Conservation (phyloP, 2,888 invertebrate species). For the Drosophila antonietae region DNA sequence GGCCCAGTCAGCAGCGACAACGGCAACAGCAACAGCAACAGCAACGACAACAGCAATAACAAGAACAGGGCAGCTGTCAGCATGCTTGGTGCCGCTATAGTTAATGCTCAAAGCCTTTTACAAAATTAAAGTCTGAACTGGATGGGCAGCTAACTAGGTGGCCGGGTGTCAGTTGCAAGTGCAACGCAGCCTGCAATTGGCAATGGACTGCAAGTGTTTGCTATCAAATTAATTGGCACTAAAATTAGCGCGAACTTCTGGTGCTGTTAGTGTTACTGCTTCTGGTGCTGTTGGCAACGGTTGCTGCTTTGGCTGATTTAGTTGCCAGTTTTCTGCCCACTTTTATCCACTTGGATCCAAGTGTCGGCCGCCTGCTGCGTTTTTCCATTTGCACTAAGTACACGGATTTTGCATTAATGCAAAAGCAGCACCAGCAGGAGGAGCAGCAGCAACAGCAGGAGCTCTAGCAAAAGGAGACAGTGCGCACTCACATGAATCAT, state of each 20-base stretch:
- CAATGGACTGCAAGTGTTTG: constrained; percentile 70
- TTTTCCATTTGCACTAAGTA: constrained; percentile 76
- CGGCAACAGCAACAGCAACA: constrained; percentile 8
- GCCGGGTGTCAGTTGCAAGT: constrained; percentile 33
- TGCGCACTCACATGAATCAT: constrained; percentile 78
- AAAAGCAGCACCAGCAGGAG: constrained; percentile 33
- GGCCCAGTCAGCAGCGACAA: constrained; percentile 14
- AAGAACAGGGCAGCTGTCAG: constrained; percentile 37
- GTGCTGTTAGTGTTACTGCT: constrained; percentile 11
- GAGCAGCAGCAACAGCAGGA: constrained; percentile 16
- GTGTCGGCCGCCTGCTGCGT: constrained; percentile 53
- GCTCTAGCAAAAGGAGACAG: constrained; percentile 38
- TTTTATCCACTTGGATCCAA: constrained; percentile 47
- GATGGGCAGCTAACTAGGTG: constrained; percentile 14
- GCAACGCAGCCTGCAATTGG: constrained; percentile 53
- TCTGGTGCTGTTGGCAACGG: constrained; percentile 45
- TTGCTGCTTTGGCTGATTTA: constrained; percentile 52
- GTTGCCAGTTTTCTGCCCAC: constrained; percentile 36
- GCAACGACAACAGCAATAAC: not conserved
- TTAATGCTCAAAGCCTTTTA: constrained; percentile 72
- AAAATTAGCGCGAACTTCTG: constrained; percentile 67
- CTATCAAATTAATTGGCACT: constrained; percentile 80
- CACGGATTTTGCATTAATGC: constrained; percentile 79
- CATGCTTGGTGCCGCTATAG: constrained; percentile 36
- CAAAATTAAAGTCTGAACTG: constrained; percentile 66